Base-by-base conservation (phyloP, 2,113 vertebrate species). In the Calyptomena viridis region DNA sequence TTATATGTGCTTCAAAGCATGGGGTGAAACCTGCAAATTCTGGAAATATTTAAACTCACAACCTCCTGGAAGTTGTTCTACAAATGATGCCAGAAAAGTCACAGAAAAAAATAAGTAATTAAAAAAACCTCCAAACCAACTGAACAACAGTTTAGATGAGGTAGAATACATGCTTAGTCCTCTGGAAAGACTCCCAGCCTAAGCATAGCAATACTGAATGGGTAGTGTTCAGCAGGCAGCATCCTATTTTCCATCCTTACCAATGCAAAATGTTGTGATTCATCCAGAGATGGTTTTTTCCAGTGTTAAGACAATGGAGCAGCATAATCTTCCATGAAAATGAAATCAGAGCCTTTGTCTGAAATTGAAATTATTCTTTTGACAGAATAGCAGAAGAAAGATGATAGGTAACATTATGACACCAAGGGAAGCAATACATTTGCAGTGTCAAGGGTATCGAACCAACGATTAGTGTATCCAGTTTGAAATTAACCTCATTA, bases 401-500 rank as follows among this genome's bases (percentile, higher is more conserved):
- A n/a, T 75, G 14, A 56, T 56, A 71, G 82, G 46, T 62, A 39
- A 60, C 13, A 39, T 63, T 67, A 53, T 77, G 47, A 31, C 27
- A 47, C 25, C 9, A 39, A 74, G 47, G 56, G 60, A 84, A 89
- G 72, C 9, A 71, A 67, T 55, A 59, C 6, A 86, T 93, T 69
- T 86, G 64, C 5, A 4, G 47, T 14, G 11, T 91, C 72, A 60
- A 64, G 76, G 28, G 40, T 88, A 81, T 89, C 72, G 95, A 93
- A 56, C 79, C 56, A 63, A 53, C 64, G 17, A 93, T 92, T 85
- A 88, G 59, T 42, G 77, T 40, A 52, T 86, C 94, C 62, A 47
- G 33, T 64, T 89, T 97, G 76, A 90, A 68, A 91, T 94, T 66
- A 90, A 60, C 83, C 60, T 68, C 55, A 76, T 89, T 79, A 83